A percentile compares a stretch with the other conserved stretches of the same genome.
Evolutionary conservation across 2,797 vertebrate species (phyloP).

Genomic region (Cichlasoma orientale): DNA sequence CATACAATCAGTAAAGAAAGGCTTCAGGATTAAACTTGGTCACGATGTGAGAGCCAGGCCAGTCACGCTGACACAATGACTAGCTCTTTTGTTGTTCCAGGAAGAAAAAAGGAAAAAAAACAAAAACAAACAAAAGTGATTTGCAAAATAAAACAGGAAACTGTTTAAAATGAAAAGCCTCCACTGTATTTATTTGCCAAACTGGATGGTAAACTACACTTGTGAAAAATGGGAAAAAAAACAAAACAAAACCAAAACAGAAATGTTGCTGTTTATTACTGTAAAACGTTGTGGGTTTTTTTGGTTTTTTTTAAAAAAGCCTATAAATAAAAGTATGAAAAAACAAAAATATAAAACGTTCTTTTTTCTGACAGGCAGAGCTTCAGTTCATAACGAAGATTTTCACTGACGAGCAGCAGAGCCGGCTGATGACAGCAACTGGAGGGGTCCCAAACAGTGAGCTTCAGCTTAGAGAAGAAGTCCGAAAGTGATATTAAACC

Average conservation of each 20-base stretch:
- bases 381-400: background rate
- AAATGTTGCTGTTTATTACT: background rate
- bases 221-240: background rate
- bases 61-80: conserved; percentile 37
- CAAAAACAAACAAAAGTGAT: background rate
- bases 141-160: conserved; percentile 3
- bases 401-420: too few species aligned
- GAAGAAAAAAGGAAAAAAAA: background rate
- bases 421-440: background rate
- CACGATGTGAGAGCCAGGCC: conserved; percentile 31
- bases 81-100: conserved; percentile 19
- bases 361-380: background rate
- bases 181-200: background rate
- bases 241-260: background rate
- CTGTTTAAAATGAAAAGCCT: background rate
- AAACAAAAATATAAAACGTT: background rate
- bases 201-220: background rate
- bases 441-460: background rate
- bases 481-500: conserved; percentile 2
- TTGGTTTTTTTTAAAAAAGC: too few species aligned
- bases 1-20: conserved; percentile 18
- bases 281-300: background rate
- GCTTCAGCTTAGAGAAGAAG: background rate
- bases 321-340: too few species aligned
- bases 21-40: conserved; percentile 20